Base-by-base conservation (phyloP, 2,888 invertebrate species). In the Noctua janthe region DNA sequence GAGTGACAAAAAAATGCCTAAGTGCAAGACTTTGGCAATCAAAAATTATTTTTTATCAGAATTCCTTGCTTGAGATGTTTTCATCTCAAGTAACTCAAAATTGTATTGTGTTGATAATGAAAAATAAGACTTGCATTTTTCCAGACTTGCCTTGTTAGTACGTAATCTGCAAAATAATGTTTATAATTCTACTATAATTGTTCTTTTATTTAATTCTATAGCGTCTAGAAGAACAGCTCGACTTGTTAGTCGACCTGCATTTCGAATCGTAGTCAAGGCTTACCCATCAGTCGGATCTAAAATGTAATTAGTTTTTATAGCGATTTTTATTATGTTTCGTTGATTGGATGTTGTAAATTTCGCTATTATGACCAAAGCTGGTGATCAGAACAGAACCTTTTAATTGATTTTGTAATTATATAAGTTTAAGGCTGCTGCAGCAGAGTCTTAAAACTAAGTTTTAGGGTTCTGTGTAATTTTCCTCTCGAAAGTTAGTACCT, bases 301-400 rank as follows among this genome's bases (percentile, higher is more conserved):
- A 88, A 87, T 79, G 78, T 89, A 87, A 89, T 89, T 90, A 85
- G 84, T 87, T 90, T 90, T 91, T 91, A 91, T 89, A 82, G 88
- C 88, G 83, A 87, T 87, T 87, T 91, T 91, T 90, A 91, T 90
- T 87, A 88, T 87, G 84, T 85, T 86, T 72, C 84, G 82, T 84
- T 91, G 90, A 90, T 90, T 90, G 88, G 89, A 88, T 89, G 89
- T 88, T 89, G 84, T 89, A 88, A 90, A 91, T 88, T 89, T 88
- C 82, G 88, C 85, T 83, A 87, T 90, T 83, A 90, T 86, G 75
- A 81, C 88, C 83, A 79, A 82, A 90, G 71, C 74, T 35, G 81
- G 82, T 87, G 84, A 83, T 85, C 84, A 78, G 59, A 88, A 87
- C 76, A 80, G 78, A 83, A 85, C 72, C 78, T 90, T 86, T 87